Percentiles rank a stretch among this genome's conserved stretches.
Evolutionary conservation across 2,797 vertebrate genomes (phyloP).

Genomic region (Silurus lanzhouensis): DNA sequence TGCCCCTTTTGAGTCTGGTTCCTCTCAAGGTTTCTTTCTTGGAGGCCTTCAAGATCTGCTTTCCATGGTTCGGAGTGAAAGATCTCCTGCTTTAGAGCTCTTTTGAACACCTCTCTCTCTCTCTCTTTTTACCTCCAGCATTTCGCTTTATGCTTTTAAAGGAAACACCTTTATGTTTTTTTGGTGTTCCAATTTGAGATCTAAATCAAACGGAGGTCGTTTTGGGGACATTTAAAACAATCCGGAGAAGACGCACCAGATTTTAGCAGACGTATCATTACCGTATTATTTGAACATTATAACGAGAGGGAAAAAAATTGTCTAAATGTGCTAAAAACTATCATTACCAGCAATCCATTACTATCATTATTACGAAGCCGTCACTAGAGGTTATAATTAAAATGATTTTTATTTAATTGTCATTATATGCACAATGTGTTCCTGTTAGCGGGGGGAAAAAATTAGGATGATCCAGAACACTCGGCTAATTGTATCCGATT

Average conservation of each 20-base stretch:
- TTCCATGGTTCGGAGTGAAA: no score
- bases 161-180: no score
- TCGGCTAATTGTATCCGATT: neutral
- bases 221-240: no score
- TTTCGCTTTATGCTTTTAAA: no score
- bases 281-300: neutral
- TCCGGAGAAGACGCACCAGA: neutral
- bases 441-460: neutral
- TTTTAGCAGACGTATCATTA: neutral
- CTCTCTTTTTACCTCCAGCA: no score
- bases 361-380: neutral
- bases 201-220: no score
- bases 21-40: no score
- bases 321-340: neutral
- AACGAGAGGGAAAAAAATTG: neutral
- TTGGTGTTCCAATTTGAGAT: no score
- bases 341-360: neutral
- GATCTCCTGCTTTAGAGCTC: no score
- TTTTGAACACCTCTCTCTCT: no score
- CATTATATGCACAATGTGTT: neutral
- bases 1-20: no score
- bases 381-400: constrained; percentile 12
- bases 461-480: neutral
- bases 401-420: neutral
- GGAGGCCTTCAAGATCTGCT: no score